These are phyloP conservation scores for Thalassoma bifasciatum DNA, from an alignment of 2,113 vertebrate genomes.

Conservation along the genomic window DNA sequence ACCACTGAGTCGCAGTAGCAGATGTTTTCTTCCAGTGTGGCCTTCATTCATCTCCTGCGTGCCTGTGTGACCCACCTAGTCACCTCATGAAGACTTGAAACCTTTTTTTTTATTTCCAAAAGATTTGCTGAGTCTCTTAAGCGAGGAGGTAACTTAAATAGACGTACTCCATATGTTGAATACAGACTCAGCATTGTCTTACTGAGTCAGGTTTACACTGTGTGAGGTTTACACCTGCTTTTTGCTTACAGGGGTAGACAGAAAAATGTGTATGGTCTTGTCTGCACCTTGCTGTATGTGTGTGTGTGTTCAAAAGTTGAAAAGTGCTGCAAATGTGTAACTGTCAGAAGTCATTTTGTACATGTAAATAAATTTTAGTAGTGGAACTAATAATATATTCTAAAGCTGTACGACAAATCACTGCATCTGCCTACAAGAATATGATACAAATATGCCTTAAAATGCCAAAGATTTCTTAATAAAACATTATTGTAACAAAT, in stretches of 20 bases:
- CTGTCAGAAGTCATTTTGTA: slow-evolving; percentile 46
- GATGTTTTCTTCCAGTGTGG: slow-evolving; percentile 10
- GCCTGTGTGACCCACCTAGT: slow-evolving; percentile 15
- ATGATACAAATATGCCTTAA: background rate
- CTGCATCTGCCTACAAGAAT: slow-evolving; percentile 29
- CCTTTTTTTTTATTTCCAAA: background rate
- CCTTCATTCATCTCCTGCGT: slow-evolving; percentile 25
- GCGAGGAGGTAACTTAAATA: slow-evolving; percentile 20
- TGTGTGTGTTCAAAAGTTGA: slow-evolving; percentile 9
- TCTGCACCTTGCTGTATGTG: background rate
- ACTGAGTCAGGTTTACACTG: slow-evolving; percentile 55
- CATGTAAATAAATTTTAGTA: slow-evolving; percentile 51
- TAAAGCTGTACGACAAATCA: slow-evolving; percentile 55
- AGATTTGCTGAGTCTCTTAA: slow-evolving; percentile 6
- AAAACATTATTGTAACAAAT: slow-evolving; percentile 1
- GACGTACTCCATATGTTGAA: slow-evolving; percentile 17
- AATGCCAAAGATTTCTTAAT: slow-evolving; percentile 45
- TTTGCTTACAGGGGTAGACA: slow-evolving; percentile 34
- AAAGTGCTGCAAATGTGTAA: background rate
- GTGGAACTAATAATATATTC: slow-evolving; percentile 43
- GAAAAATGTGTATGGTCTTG: slow-evolving; percentile 2
- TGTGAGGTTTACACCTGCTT: slow-evolving; percentile 71
- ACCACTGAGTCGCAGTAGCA: slow-evolving; percentile 79
- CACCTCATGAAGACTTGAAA: slow-evolving; percentile 6
- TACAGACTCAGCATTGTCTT: slow-evolving; percentile 22